Conservation (phyloP, 2,888 invertebrate species). For the Willowsia nigromaculata region DNA sequence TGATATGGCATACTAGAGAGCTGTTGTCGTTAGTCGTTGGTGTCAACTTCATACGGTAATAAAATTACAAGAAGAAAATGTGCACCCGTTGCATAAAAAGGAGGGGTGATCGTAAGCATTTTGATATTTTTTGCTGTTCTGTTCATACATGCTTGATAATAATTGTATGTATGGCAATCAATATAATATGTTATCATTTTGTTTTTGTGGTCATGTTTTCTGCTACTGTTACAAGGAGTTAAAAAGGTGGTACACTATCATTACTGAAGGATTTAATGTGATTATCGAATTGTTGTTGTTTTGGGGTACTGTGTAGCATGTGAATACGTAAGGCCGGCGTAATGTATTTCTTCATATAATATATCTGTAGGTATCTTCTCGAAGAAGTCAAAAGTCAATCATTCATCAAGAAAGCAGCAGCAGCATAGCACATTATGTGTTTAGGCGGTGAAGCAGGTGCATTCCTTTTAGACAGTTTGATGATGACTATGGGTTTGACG, state of each 20-base stretch:
- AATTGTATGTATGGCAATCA: neutral
- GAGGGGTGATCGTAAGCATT: slow-evolving; percentile 2
- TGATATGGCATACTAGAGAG: neutral
- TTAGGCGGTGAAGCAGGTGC: neutral
- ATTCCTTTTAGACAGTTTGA: slow-evolving; percentile 45
- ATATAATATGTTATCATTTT: slow-evolving; percentile 6
- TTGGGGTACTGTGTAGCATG: neutral
- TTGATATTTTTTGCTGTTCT: neutral
- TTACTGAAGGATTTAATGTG: neutral
- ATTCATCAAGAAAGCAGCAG: neutral
- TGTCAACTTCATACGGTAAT: slow-evolving; percentile 42
- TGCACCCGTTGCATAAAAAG: slow-evolving; percentile 61
- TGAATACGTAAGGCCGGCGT: neutral
- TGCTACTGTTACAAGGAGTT: slow-evolving; percentile 33
- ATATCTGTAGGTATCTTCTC: neutral
- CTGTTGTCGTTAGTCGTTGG: neutral
- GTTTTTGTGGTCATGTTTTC: slow-evolving; percentile 34
- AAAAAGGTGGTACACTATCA: neutral
- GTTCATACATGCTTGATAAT: neutral
- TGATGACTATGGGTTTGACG: slow-evolving; percentile 31
- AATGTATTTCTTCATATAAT: slow-evolving; percentile 13
- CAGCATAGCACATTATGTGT: neutral
- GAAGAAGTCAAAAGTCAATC: slow-evolving; percentile 21
- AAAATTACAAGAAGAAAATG: slow-evolving; percentile 46
- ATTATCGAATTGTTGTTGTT: neutral